Evolutionary conservation across 2,888 invertebrate genomes (phyloP), one percentile per base, ranked within the genome.

Genomic region (Palloptera scutellata): DNA sequence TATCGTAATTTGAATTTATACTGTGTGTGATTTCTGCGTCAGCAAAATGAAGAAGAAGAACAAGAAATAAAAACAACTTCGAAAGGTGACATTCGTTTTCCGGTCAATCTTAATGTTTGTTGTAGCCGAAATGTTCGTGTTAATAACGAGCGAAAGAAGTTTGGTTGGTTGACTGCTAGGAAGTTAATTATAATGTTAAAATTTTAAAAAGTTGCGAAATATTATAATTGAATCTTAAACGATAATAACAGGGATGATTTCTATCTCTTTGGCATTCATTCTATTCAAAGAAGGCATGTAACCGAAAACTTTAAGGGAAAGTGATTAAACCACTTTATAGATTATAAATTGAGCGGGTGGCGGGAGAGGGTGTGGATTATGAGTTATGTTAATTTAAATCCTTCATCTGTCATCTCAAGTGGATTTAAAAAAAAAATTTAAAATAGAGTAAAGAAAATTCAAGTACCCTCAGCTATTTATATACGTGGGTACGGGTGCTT

Each of bases 171-270:
- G 40, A 30, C 13, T 41, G 41, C 1, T 52, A 13, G 19, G 43
- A 52, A 53, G 43, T 59, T 64, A 15, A 59, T 59, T 58, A 64
- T 59, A 51, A 20, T 43, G 52, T 53, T 42, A 64, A 59, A 52
- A 48, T 64, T 41, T 64, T 52, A 13, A 58, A 59, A 64, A 52
- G 52, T 64, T 52, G 41, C 41, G 15, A 20, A 15, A 12, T 8
- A 13, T 58, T 58, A 58, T 52, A 64, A 64, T 64, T 52, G 42
- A 58, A 64, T 42, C 58, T 43, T 20, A 13, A 42, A n/a, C 20
- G 13, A 53, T 8, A n/a, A 12, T 41, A 13, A 54, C 13, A 20
- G 13, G 40, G 12, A 19, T 42, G 30, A 30, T 30, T 30, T 30
- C 30, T 30, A 30, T 30, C 30, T 30, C 30, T 2, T 2, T 2